These are phyloP conservation scores for Scopus umbretta DNA, from an alignment of 2,113 vertebrate genomes.

Conservation along the genomic window DNA sequence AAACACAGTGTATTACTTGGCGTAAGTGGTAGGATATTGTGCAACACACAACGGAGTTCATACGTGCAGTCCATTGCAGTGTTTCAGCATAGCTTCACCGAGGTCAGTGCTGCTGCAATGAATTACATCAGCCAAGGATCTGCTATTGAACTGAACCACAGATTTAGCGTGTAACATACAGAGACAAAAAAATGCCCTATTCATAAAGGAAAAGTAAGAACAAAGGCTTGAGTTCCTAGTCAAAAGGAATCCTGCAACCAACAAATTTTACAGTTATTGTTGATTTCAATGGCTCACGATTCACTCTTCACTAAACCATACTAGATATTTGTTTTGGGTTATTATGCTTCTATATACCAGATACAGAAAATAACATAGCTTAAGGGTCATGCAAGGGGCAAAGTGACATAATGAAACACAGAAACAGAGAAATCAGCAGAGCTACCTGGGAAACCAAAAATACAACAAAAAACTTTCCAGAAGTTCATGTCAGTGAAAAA, in stretches of 20 bases:
- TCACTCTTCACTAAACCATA: neutral
- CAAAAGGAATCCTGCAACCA: neutral
- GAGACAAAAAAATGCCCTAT: neutral
- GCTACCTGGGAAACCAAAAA: neutral
- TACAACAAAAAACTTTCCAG: neutral
- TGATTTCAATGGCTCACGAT: neutral
- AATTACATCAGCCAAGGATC: neutral
- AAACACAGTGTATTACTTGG: slow-evolving; percentile 11
- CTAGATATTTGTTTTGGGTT: neutral
- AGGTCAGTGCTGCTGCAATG: neutral
- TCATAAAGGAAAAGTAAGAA: neutral
- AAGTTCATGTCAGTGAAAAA: neutral
- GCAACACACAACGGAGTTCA: slow-evolving; percentile 29
- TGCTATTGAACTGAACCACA: neutral
- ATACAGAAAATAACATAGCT: neutral
- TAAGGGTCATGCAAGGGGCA: neutral
- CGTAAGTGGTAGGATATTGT: neutral
- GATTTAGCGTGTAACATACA: neutral
- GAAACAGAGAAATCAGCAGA: neutral
- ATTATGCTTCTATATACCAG: neutral
- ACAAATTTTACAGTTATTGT: neutral
- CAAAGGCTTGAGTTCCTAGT: neutral
- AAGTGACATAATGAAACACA: neutral
- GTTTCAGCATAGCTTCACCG: neutral
- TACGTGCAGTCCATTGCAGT: neutral